Percentiles rank a stretch among this genome's conserved stretches.
phyloP scores from a whole-genome alignment of 2,888 invertebrate species.

The Mylabris sibirica region DNA sequence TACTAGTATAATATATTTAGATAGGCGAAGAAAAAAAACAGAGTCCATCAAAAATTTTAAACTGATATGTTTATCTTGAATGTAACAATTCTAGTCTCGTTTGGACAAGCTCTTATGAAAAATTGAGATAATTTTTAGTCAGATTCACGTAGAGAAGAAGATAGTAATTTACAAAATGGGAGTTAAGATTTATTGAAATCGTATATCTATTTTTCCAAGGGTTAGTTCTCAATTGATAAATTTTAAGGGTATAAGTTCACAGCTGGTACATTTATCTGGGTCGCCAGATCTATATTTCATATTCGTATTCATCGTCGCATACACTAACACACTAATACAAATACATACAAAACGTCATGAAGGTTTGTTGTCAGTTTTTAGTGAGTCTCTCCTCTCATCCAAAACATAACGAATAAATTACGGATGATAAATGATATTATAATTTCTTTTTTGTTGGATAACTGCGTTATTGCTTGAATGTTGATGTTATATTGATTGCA shows the following conservation, averaged over 20 bases:
- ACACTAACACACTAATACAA: conserved; percentile 28
- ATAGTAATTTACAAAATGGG: conserved; percentile 33
- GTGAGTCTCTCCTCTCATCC: conserved; percentile 43
- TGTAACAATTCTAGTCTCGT: conserved; percentile 3
- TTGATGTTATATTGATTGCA: conserved; percentile 36
- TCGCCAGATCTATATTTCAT: conserved; percentile 52
- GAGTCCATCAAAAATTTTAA: not conserved
- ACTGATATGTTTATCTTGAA: not conserved
- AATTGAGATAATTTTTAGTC: conserved; percentile 32
- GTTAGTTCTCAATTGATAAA: conserved; percentile 47
- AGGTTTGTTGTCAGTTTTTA: conserved; percentile 46
- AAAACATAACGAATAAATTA: conserved; percentile 50
- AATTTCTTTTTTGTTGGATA: conserved; percentile 40
- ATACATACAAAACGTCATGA: conserved; percentile 39
- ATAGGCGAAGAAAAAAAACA: conserved; percentile 31
- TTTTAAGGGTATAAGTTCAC: conserved; percentile 48
- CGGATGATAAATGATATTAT: conserved; percentile 49
- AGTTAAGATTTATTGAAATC: conserved; percentile 43
- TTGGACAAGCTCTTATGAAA: conserved; percentile 15
- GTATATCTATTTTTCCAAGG: conserved; percentile 45
- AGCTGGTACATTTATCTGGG: conserved; percentile 48
- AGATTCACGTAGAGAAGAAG: conserved; percentile 28
- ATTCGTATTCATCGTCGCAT: conserved; percentile 50
- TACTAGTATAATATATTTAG: conserved; percentile 38
- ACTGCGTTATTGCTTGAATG: conserved; percentile 20